A percentile compares a stretch with the other conserved stretches of the same genome.
These are phyloP conservation scores for Mythimna pallens DNA, from an alignment of 2,888 invertebrate species.

Conservation along the genomic window DNA sequence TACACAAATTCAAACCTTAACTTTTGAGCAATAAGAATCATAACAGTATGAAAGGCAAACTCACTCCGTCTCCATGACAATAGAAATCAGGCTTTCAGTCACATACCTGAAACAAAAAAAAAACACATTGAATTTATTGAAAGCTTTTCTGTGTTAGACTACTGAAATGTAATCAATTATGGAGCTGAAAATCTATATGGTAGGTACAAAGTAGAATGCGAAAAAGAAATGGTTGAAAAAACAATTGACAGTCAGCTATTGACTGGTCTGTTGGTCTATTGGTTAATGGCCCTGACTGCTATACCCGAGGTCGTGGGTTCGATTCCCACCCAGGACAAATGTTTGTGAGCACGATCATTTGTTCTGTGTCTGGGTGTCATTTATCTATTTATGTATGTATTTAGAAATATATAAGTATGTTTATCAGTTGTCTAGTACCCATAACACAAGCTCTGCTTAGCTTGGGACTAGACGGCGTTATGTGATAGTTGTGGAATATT, in stretches of 20 bases:
- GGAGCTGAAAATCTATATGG: slow-evolving; percentile 5
- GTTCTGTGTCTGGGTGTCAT: too few relatives aligned
- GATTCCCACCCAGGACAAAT: too few relatives aligned
- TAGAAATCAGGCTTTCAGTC: slow-evolving; percentile 17
- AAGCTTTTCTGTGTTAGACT: slow-evolving; percentile 35
- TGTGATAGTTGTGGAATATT: too few relatives aligned
- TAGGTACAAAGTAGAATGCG: slow-evolving; percentile 4
- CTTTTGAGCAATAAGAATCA: background rate
- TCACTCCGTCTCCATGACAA: slow-evolving; percentile 41
- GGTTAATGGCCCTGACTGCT: too few relatives aligned
- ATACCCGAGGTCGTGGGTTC: too few relatives aligned
- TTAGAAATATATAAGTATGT: too few relatives aligned
- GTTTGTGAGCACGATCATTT: too few relatives aligned
- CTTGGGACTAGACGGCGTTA: too few relatives aligned
- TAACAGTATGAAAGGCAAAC: background rate
- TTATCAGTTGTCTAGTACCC: too few relatives aligned
- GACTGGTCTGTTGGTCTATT: too few relatives aligned
- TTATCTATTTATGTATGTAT: too few relatives aligned
- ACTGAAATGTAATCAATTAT: slow-evolving; percentile 28
- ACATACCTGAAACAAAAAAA: slow-evolving; percentile 57
- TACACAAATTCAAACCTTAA: slow-evolving; percentile 1
- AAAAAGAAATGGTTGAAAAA: background rate
- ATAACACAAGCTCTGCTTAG: too few relatives aligned
- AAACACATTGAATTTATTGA: slow-evolving; percentile 29
- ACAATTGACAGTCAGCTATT: background rate